These are phyloP conservation scores for Sterna hirundo DNA, from an alignment of 2,113 vertebrate genomes.

Conservation along the genomic window DNA sequence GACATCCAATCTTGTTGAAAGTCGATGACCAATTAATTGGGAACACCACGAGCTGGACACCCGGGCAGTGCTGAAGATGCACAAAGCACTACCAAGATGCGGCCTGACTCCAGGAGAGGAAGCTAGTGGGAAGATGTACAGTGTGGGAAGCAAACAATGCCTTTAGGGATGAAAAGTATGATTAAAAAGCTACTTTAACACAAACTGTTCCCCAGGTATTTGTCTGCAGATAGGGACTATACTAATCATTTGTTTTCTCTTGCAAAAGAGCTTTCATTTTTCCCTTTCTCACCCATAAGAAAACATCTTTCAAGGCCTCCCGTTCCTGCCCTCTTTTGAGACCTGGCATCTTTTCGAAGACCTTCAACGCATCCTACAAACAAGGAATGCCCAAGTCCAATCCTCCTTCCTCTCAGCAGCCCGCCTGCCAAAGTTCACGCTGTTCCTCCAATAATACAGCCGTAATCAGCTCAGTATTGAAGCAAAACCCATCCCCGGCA, in stretches of 20 bases:
- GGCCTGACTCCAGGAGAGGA: background rate
- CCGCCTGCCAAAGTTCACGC: background rate
- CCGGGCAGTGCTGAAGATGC: background rate
- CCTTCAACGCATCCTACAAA: background rate
- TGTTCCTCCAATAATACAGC: constrained; percentile 8
- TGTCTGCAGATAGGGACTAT: background rate
- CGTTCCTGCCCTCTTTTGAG: background rate
- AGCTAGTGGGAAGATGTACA: background rate
- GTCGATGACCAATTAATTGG: background rate
- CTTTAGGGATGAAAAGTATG: background rate
- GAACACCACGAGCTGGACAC: background rate
- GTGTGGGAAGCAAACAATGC: background rate
- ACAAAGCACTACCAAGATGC: background rate
- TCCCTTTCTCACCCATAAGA: background rate
- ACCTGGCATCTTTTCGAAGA: background rate
- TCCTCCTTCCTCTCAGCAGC: background rate
- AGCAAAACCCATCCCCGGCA: background rate
- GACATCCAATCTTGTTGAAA: background rate
- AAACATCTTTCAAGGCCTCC: background rate
- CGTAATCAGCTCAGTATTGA: background rate
- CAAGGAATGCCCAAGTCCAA: background rate
- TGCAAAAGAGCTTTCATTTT: background rate
- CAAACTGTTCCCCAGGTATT: background rate
- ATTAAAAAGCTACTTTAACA: background rate
- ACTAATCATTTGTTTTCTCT: background rate